Evolutionary conservation across 2,113 vertebrate genomes (phyloP).

Genomic region (Neotragus pygmaeus): DNA sequence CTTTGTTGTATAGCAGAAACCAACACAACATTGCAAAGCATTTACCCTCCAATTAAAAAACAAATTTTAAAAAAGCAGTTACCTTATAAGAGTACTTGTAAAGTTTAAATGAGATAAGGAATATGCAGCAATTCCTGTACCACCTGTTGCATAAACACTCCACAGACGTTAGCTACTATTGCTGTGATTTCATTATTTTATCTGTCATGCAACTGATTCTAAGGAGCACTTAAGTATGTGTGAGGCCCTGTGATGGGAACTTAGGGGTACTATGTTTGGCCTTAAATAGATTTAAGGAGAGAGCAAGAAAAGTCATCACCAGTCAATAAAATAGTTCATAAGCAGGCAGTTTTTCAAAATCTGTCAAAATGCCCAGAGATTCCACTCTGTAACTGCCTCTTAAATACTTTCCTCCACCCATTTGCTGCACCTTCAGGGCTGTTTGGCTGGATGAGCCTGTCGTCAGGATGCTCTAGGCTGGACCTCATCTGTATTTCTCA

Average conservation of each 20-base stretch:
- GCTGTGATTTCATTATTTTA: background rate
- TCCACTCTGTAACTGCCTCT: background rate
- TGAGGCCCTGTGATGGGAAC: background rate
- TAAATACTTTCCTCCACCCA: too few species aligned
- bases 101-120: background rate
- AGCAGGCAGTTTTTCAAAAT: background rate
- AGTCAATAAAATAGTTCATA: background rate
- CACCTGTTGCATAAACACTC: background rate
- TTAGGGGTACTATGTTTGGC: background rate
- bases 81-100: background rate
- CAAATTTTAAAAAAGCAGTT: background rate
- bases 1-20: background rate
- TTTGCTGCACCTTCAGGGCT: background rate
- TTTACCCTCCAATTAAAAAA: background rate
- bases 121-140: background rate
- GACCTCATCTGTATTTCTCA: background rate
- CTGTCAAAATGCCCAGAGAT: background rate
- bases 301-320: background rate
- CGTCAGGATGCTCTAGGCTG: background rate
- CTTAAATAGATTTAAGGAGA: background rate
- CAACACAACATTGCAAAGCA: background rate
- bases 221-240: background rate
- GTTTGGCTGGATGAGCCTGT: background rate
- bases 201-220: background rate
- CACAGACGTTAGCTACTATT: background rate